A percentile compares a stretch with the other conserved stretches of the same genome.
These are phyloP conservation scores for Hoplostethus mediterraneus DNA, from an alignment of 2,797 vertebrate species.

Conservation along the genomic window DNA sequence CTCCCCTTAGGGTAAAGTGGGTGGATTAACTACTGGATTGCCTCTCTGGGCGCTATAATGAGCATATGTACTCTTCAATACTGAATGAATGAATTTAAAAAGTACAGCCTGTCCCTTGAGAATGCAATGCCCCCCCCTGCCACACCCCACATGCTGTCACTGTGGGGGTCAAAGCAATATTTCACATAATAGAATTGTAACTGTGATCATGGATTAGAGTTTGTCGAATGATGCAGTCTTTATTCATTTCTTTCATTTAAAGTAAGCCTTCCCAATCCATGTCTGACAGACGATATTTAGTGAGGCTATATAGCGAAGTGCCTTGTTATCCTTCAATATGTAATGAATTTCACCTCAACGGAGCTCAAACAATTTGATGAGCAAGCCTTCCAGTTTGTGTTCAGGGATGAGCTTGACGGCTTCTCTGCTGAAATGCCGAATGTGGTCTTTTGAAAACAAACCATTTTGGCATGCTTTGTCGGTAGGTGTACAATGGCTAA, in stretches of 20 bases:
- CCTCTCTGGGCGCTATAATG: conserved; percentile 26
- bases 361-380: conserved; percentile 64
- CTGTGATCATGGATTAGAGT: conserved; percentile 27
- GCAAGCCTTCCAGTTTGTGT: conserved; percentile 50
- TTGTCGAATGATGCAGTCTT: conserved; percentile 14
- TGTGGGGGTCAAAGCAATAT: conserved; percentile 10
- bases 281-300: conserved; percentile 51
- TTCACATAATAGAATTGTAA: conserved; percentile 42
- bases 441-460: conserved; percentile 58
- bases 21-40: conserved; percentile 46
- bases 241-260: conserved; percentile 42
- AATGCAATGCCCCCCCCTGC: neutral
- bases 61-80: conserved; percentile 33
- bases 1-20: conserved; percentile 35
- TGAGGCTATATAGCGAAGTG: conserved; percentile 45
- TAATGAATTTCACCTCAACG: conserved; percentile 59
- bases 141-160: neutral
- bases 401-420: conserved; percentile 44
- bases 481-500: conserved; percentile 31
- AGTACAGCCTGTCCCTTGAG: conserved; percentile 7
- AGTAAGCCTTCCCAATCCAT: conserved; percentile 30
- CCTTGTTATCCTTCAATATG: conserved; percentile 69
- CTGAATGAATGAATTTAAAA: conserved; percentile 28
- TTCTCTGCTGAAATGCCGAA: conserved; percentile 59
- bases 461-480: conserved; percentile 28